These are phyloP conservation scores for Drosophila aff. DNA, from an alignment of 1,140 invertebrate species.

Conservation along the genomic window DNA sequence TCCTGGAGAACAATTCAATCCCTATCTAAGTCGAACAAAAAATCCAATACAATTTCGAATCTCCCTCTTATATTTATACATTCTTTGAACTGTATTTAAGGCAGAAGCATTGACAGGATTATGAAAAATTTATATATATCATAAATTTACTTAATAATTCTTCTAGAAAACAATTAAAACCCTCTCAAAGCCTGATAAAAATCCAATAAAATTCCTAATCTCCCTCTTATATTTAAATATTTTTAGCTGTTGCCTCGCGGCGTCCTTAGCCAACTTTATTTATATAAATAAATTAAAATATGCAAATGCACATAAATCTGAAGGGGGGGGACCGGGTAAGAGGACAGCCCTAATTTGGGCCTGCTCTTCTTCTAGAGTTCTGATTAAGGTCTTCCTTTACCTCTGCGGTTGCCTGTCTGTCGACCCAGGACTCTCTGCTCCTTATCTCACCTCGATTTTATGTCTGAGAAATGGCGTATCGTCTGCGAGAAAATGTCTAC, in stretches of 20 bases:
- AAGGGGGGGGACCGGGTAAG: no score
- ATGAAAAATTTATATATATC: background rate
- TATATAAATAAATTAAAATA: conserved; percentile 62
- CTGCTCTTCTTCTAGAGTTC: conserved; percentile 24
- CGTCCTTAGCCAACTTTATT: conserved; percentile 33
- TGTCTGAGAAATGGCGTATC: conserved; percentile 68
- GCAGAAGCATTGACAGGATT: background rate
- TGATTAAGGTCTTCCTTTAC: conserved; percentile 35
- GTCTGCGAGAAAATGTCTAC: conserved; percentile 65
- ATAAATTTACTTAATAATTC: background rate
- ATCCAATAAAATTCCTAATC: background rate
- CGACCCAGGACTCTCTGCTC: conserved; percentile 1
- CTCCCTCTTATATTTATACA: no score
- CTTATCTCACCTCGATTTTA: conserved; percentile 20
- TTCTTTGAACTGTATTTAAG: background rate
- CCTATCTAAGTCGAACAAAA: no score
- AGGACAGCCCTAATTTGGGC: conserved; percentile 22
- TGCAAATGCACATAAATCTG: conserved; percentile 49
- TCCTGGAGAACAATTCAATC: no score
- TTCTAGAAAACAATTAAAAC: background rate
- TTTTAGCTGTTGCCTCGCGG: background rate
- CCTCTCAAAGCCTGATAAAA: background rate
- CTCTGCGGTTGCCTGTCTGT: conserved; percentile 12
- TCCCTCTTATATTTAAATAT: conserved; percentile 5
- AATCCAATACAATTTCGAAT: no score